Evolutionary conservation across 2,888 invertebrate genomes (phyloP), one percentile per base, ranked within the genome.

Genomic region (Nineta flava): DNA sequence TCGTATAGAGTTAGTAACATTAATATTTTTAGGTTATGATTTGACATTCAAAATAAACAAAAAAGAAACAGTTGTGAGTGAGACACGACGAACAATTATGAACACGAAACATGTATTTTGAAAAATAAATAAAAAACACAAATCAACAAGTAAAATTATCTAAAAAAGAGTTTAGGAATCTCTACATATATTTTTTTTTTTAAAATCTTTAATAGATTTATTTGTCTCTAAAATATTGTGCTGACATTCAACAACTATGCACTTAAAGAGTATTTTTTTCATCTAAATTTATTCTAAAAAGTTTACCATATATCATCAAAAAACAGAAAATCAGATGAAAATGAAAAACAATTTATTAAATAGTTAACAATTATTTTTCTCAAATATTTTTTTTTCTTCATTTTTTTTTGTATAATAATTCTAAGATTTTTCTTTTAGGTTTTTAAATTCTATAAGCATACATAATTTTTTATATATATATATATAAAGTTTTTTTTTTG

Each of bases 191-290:
- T 26, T 26, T 26, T 26, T 26, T n/a, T n/a, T n/a, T n/a, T n/a
- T n/a, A n/a, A 26, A 26, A 26, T 26, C 26, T 26, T 26, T 26
- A 26, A 26, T 26, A 26, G 26, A 26, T 26, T 26, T n/a, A n/a
- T n/a, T 26, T 26, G 26, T 32, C 19, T 47, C 40, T 35, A 55
- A 56, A 52, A 57, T 60, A 57, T 62, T 64, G 63, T 65, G 66
- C 64, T 63, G 52, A 64, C 63, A 63, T 61, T 58, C 62, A 65
- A 64, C 63, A 62, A 62, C 57, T 57, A 59, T 54, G 55, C 49
- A 45, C 43, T 51, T 26, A 26, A n/a, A 26, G 47, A 50, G 51
- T 48, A 50, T 52, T 52, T 48, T 41, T n/a, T 43, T 41, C 40
- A 19, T n/a, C 34, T 51, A 53, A 52, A 52, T 56, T 58, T 57